A percentile compares a stretch with the other conserved stretches of the same genome.
phyloP scores from a whole-genome alignment of 2,113 vertebrate species.

The Psammodynastes pulverulentus region DNA sequence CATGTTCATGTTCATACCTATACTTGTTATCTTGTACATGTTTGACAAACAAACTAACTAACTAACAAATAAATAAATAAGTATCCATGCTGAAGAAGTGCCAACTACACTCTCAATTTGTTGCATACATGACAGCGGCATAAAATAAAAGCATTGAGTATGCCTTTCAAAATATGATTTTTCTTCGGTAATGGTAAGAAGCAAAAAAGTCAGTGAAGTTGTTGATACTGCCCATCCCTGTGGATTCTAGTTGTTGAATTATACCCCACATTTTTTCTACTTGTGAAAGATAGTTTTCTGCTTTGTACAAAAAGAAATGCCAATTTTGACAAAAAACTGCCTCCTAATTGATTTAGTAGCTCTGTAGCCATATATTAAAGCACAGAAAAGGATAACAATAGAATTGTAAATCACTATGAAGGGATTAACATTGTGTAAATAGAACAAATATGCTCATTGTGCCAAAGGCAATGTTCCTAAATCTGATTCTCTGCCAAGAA shows the following conservation, averaged over 20 bases:
- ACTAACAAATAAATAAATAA: too few relatives aligned
- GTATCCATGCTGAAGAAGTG: conserved; percentile 21
- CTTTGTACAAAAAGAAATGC: conserved; percentile 47
- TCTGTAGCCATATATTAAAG: conserved; percentile 41
- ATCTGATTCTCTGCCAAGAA: conserved; percentile 56
- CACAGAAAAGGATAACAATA: conserved; percentile 43
- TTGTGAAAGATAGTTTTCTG: conserved; percentile 33
- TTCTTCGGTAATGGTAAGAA: background rate
- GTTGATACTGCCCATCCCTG: background rate
- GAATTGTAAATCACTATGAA: conserved; percentile 56
- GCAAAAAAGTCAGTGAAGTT: background rate
- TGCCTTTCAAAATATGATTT: conserved; percentile 17
- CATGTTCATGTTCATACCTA: too few relatives aligned
- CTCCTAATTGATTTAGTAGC: conserved; percentile 43
- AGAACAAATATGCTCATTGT: conserved; percentile 52
- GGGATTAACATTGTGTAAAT: conserved; percentile 61
- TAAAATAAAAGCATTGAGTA: conserved; percentile 12
- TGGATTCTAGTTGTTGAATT: background rate
- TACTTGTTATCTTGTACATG: too few relatives aligned
- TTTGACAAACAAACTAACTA: too few relatives aligned
- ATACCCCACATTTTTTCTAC: conserved; percentile 9
- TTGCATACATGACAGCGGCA: background rate
- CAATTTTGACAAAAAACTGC: conserved; percentile 4
- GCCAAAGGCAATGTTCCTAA: conserved; percentile 12
- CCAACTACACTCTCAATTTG: background rate